Evolutionary conservation across 2,888 invertebrate genomes (phyloP), one percentile per base, ranked within the genome.

Genomic region (Ashinkailepas kermadecensis): DNA sequence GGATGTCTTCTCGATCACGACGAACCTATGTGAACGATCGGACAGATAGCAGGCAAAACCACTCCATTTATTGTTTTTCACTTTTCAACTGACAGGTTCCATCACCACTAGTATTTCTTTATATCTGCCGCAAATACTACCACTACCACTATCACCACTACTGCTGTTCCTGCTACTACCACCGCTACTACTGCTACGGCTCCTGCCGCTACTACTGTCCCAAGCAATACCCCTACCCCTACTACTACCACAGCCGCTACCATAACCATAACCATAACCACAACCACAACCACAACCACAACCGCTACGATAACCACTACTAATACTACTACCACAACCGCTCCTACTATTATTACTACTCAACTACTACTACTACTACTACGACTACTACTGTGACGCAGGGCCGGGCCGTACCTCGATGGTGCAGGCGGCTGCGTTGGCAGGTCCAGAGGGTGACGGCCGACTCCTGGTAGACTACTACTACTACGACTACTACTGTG

Each of bases 321-420:
- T 80, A 84, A 78, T 84, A 84, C 74, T 83, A 83, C 82, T 83
- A 82, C 82, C 81, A 83, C 83, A 83, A 83, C 80, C 83, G 57
- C 83, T 83, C 78, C 81, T 83, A 82, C 82, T 84, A 80, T 54
- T 83, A 83, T 81, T 84, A 82, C 81, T 84, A 82, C 83, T 84
- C 78, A 83, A 84, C 78, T 83, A 84, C 83, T 39, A 84, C 82
- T 83, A 82, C 82, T 84, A 84, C 80, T 84, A 84, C 81, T 84
- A 84, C 83, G 80, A 84, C 83, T 84, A 74, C 80, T 84, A 84
- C 82, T 82, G 83, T 84, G 83, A n/a, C n/a, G n/a, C n/a, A n/a
- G n/a, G n/a, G n/a, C n/a, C n/a, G n/a, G n/a, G n/a, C n/a, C n/a
- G n/a, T n/a, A n/a, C n/a, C n/a, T n/a, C n/a, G n/a, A n/a, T n/a